Evolutionary conservation across 2,888 invertebrate species (phyloP).

Genomic region (Drosophila differens): DNA sequence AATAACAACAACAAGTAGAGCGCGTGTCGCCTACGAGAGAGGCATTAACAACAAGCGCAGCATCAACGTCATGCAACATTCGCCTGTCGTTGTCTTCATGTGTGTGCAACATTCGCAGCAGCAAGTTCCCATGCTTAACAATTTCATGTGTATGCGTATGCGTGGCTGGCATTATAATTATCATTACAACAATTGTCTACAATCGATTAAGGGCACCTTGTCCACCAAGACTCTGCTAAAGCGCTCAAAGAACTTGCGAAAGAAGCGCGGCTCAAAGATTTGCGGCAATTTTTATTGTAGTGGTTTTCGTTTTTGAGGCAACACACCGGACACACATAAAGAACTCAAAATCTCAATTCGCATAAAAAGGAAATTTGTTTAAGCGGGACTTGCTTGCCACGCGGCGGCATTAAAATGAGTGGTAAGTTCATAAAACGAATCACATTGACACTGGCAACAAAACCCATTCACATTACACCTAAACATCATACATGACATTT

Average conservation of each 20-base stretch:
- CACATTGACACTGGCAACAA: background rate
- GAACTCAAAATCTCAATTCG: constrained; percentile 23
- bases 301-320: constrained; percentile 59
- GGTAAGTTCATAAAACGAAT: constrained; percentile 63
- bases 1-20: constrained; percentile 24
- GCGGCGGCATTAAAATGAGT: constrained; percentile 76
- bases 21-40: constrained; percentile 23
- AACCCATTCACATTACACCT: background rate
- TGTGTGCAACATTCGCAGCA: constrained; percentile 74
- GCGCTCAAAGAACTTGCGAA: constrained; percentile 66
- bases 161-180: constrained; percentile 66
- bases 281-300: constrained; percentile 38
- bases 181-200: constrained; percentile 31
- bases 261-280: constrained; percentile 57
- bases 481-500: background rate
- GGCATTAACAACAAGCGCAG: constrained; percentile 29
- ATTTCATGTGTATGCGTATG: constrained; percentile 74
- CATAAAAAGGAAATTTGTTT: constrained; percentile 46
- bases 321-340: background rate
- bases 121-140: constrained; percentile 69
- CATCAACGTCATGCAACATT: constrained; percentile 74
- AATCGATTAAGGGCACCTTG: constrained; percentile 28
- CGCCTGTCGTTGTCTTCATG: constrained; percentile 70
- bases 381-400: constrained; percentile 64
- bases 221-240: constrained; percentile 50